Percentiles rank a stretch among this genome's conserved stretches.
phyloP scores from a whole-genome alignment of 2,113 vertebrate species.

The Sturnira hondurensis region DNA sequence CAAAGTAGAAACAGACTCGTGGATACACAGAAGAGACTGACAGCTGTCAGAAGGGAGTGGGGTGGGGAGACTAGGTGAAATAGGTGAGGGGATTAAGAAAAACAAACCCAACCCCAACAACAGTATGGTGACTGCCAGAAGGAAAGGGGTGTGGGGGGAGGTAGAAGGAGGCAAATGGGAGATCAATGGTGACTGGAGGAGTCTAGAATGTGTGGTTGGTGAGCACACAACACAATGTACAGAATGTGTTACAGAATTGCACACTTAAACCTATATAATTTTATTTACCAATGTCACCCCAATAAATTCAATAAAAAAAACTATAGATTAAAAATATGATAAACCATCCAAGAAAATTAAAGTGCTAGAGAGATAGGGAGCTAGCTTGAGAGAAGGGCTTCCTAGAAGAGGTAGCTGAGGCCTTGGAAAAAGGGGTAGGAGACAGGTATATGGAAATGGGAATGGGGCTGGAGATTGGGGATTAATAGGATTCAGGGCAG shows the following conservation, averaged over 20 bases:
- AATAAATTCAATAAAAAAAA: neutral
- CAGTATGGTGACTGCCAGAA: neutral
- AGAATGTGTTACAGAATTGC: neutral
- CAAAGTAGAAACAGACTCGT: neutral
- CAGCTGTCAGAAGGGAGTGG: neutral
- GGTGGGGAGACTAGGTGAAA: neutral
- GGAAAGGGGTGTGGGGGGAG: neutral
- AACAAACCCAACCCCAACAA: too few species aligned
- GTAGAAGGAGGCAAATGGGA: neutral
- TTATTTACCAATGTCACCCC: neutral
- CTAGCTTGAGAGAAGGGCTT: neutral
- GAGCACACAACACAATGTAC: neutral
- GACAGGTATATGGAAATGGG: neutral
- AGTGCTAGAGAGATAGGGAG: neutral
- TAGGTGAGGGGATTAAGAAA: neutral
- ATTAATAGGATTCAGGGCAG: neutral
- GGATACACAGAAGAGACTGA: neutral
- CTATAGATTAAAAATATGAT: neutral
- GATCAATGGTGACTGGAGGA: neutral
- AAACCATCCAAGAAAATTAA: conserved; percentile 17
- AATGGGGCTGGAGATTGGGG: neutral
- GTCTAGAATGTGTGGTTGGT: neutral
- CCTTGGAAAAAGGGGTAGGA: neutral
- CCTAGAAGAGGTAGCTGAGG: neutral
- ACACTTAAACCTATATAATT: neutral